A percentile compares a stretch with the other conserved stretches of the same genome.
Evolutionary conservation across 1,140 invertebrate species (phyloP).

Genomic region (Drosophila sulfurigaster): DNA sequence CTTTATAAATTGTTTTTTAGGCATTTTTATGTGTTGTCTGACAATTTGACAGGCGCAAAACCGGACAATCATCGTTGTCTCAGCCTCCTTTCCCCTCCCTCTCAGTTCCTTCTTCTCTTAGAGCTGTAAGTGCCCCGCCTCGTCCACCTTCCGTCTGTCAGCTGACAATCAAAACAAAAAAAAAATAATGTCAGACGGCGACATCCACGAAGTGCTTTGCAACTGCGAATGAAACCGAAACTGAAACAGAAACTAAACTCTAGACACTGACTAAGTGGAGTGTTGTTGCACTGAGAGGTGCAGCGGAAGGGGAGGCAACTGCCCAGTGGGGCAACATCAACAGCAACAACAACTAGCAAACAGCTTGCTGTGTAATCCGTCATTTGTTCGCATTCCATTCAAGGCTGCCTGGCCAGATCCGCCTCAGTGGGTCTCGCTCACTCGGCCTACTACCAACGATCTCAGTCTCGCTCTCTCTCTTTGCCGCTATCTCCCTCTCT

Average conservation of each 20-base stretch:
- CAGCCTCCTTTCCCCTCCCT: neutral
- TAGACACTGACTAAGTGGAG: neutral
- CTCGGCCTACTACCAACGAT: slow-evolving; percentile 9
- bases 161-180: slow-evolving; percentile 64
- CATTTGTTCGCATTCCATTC: slow-evolving; percentile 81
- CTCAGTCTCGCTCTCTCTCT: slow-evolving; percentile 21
- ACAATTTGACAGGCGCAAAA: slow-evolving; percentile 39
- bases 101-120: neutral
- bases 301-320: neutral
- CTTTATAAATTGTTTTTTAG: slow-evolving; percentile 42
- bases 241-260: slow-evolving; percentile 25
- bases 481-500: slow-evolving; percentile 2
- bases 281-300: neutral
- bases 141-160: slow-evolving; percentile 50
- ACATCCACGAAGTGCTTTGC: slow-evolving; percentile 31
- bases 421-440: slow-evolving; percentile 56
- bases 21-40: slow-evolving; percentile 57
- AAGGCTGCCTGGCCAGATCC: slow-evolving; percentile 76
- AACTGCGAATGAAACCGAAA: slow-evolving; percentile 1
- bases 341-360: too few species aligned
- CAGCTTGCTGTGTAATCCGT: slow-evolving; percentile 62
- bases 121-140: slow-evolving; percentile 17
- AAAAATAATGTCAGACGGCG: slow-evolving; percentile 57
- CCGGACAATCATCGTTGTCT: neutral
- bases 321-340: slow-evolving; percentile 6